Evolutionary conservation across 53 echinoderm and acorn worm species (phyloP).

Genomic region (Patiria pectinifera): DNA sequence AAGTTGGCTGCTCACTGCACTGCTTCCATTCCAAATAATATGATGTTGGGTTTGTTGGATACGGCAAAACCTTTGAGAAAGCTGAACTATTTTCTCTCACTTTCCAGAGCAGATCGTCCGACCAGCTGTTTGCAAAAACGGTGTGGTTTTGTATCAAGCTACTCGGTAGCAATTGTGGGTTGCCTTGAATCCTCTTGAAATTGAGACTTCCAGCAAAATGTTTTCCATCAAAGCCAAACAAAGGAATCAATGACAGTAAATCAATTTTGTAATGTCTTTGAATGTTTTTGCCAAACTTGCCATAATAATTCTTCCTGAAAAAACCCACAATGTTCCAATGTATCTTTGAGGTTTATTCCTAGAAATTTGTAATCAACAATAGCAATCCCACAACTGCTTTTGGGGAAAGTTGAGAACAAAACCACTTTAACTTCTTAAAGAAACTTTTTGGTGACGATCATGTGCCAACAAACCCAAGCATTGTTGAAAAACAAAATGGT

Average conservation of each 20-base stretch:
- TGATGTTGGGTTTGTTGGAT: background rate
- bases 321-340: background rate
- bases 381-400: constrained; percentile 41
- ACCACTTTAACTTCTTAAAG: background rate
- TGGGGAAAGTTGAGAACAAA: background rate
- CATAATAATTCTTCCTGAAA: constrained; percentile 44
- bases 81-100: background rate
- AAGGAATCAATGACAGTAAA: constrained; percentile 32
- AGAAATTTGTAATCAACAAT: background rate
- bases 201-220: background rate
- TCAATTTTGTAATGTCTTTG: constrained; percentile 20
- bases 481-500: background rate
- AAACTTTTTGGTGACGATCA: background rate
- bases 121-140: background rate
- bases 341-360: background rate
- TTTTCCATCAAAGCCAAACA: background rate
- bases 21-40: background rate
- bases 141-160: background rate
- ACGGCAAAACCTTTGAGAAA: background rate
- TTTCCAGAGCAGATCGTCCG: background rate
- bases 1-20: background rate
- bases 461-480: background rate
- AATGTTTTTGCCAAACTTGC: constrained; percentile 55
- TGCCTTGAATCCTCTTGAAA: too few relatives aligned
- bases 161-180: constrained; percentile 16